Base-by-base conservation (phyloP, 1,140 invertebrate genomes). In the Apis laboriosa region DNA sequence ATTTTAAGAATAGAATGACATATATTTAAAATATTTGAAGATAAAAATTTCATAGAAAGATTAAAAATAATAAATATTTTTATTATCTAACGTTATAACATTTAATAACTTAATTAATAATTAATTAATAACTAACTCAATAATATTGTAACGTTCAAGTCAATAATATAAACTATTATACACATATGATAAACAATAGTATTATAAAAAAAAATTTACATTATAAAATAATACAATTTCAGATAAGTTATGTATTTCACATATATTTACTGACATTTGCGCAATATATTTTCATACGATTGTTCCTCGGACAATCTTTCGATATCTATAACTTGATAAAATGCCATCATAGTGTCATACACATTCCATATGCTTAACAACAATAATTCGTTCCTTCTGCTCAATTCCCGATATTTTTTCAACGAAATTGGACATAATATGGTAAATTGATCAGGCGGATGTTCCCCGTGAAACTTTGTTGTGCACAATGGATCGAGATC, bases 271-370 rank as follows among this genome's bases (percentile, higher is more conserved):
- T 17, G 21, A 64, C 51, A 56, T 56, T 64, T 74, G 1, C 21
- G 17, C 28, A 13, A 34, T 19, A 80, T 12, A 17, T 19, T 63
- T n/a, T 80, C 28, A 17, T 43, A 43, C 0, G 78, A 49, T 17
- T 55, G n/a, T 17, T 63, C 60, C 2, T 0, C 43, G 1, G 78
- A 8, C 17, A 66, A 2, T 24, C 9, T 7, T 5, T 64, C 0
- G 0, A 80, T 19, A 49, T 80, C 78, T 5, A 51, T 5, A 13
- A 80, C 70, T 49, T 80, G 78, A 13, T 80, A 80, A 64, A 80
- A 80, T 7, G 51, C 78, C 2, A 19, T 13, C 12, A 9, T 2
- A 3, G 78, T 80, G 12, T 80, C 78, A 5, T 34, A 0, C 3
- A 80, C 43, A 24, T 74, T 43, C 78, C 78, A 80, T 3, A 80